Evolutionary conservation across 2,888 invertebrate species (phyloP).

Genomic region (Meandrusa payeni): DNA sequence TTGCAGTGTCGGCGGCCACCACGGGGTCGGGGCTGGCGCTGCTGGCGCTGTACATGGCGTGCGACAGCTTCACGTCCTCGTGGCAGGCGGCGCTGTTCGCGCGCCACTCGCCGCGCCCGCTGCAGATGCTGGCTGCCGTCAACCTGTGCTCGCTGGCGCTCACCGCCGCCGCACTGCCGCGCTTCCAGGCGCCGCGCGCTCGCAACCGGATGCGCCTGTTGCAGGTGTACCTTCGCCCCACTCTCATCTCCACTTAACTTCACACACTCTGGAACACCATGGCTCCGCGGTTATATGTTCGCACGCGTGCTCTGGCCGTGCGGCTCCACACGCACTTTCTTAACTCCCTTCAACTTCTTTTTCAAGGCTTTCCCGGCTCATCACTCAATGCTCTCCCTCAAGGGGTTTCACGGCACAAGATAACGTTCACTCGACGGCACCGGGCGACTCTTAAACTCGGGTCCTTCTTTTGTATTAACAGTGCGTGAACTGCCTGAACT

Average conservation of each 20-base stretch:
- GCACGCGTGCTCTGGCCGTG: constrained; percentile 80
- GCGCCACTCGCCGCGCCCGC: constrained; percentile 75
- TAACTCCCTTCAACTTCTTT: no score
- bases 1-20: constrained; percentile 82
- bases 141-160: constrained; percentile 95
- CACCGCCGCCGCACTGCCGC: constrained; percentile 92
- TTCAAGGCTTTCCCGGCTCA: no score
- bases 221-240: constrained; percentile 32
- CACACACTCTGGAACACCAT: not conserved
- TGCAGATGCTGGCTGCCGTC: constrained; percentile 86
- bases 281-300: constrained; percentile 31
- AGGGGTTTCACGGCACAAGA: no score
- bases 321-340: no score
- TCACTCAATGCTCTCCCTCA: no score
- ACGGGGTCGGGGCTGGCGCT: constrained; percentile 92
- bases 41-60: constrained; percentile 93
- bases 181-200: constrained; percentile 23
- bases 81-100: constrained; percentile 97
- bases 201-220: constrained; percentile 58
- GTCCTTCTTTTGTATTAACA: no score
- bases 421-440: no score
- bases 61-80: constrained; percentile 99
- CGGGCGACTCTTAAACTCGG: no score
- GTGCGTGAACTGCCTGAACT: no score
- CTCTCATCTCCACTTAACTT: constrained; percentile 84